Conservation (phyloP, 2,113 vertebrate genomes). For the Sisor rabdophorus region DNA sequence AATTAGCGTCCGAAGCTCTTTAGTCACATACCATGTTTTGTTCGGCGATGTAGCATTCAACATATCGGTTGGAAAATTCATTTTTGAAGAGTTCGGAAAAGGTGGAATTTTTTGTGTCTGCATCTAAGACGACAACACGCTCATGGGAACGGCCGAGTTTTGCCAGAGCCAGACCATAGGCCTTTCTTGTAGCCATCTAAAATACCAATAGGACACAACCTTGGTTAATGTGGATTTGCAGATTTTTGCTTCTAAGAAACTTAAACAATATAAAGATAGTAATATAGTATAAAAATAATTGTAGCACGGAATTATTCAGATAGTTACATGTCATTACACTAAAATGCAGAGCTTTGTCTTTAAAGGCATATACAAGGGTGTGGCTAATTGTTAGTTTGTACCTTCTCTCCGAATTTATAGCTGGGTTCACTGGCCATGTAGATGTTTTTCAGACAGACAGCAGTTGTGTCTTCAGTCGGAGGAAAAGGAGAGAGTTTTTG, state of each 20-base stretch:
- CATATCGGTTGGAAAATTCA: conserved; percentile 84
- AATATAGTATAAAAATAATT: too few relatives aligned
- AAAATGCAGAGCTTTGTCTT: background rate
- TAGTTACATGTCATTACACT: too few relatives aligned
- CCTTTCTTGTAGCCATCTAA: conserved; percentile 88
- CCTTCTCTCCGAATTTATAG: conserved; percentile 92
- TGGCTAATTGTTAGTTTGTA: conserved; percentile 44
- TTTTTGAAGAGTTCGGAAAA: conserved; percentile 91
- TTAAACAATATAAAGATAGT: too few relatives aligned
- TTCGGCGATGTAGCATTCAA: conserved; percentile 93
- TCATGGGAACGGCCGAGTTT: conserved; percentile 86
- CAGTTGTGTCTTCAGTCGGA: conserved; percentile 80
- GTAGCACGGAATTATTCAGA: too few relatives aligned
- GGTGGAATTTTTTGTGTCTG: conserved; percentile 94
- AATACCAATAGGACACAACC: background rate
- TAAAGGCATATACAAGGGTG: background rate
- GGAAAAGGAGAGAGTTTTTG: conserved; percentile 78
- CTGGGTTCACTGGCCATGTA: conserved; percentile 83
- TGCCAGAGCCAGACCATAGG: conserved; percentile 82
- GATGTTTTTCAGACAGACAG: conserved; percentile 81
- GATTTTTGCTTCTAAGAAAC: background rate
- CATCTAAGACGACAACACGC: conserved; percentile 83
- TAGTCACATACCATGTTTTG: conserved; percentile 87
- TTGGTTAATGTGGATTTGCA: background rate
- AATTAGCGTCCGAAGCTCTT: background rate